A percentile compares a stretch with the other conserved stretches of the same genome.
These are phyloP conservation scores for Echinarachnius parma DNA, from an alignment of 53 echinoderm and acorn worm species.

Conservation along the genomic window DNA sequence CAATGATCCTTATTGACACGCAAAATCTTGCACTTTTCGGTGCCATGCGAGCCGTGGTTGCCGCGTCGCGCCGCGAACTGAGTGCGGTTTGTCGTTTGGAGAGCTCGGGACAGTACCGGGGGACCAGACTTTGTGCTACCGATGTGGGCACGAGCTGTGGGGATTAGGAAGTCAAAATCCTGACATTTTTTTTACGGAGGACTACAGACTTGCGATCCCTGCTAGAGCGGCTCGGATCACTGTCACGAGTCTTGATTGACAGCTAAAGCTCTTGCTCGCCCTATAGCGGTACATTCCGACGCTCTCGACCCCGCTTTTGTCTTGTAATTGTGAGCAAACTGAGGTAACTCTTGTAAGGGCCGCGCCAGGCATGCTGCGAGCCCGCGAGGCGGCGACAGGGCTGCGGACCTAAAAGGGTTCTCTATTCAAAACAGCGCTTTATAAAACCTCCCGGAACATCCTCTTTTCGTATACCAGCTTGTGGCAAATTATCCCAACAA, in stretches of 20 bases:
- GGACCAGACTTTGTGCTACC: conserved; percentile 32
- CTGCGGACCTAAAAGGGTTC: too few species aligned
- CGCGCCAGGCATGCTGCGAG: neutral
- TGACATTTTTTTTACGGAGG: conserved; percentile 37
- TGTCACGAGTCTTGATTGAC: conserved; percentile 33
- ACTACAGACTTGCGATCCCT: conserved; percentile 36
- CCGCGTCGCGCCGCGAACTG: too few species aligned
- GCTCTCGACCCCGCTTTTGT: conserved; percentile 31
- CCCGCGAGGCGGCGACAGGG: conserved; percentile 5
- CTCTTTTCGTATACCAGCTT: too few species aligned
- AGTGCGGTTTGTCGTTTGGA: neutral
- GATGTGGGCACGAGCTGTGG: conserved; percentile 30
- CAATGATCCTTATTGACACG: conserved; percentile 29
- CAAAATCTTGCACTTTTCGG: conserved; percentile 38
- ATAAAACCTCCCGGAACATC: too few species aligned
- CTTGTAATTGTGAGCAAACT: conserved; percentile 39
- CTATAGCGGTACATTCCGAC: conserved; percentile 15
- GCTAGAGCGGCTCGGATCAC: conserved; percentile 16
- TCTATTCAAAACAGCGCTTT: too few species aligned
- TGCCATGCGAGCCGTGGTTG: neutral
- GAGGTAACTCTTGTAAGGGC: neutral
- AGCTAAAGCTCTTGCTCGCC: neutral
- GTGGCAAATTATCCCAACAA: too few species aligned
- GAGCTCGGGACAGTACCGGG: conserved; percentile 9
- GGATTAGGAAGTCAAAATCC: conserved; percentile 54